These are phyloP conservation scores for Henicopernis longicauda DNA, from an alignment of 2,113 vertebrate genomes.

Conservation along the genomic window DNA sequence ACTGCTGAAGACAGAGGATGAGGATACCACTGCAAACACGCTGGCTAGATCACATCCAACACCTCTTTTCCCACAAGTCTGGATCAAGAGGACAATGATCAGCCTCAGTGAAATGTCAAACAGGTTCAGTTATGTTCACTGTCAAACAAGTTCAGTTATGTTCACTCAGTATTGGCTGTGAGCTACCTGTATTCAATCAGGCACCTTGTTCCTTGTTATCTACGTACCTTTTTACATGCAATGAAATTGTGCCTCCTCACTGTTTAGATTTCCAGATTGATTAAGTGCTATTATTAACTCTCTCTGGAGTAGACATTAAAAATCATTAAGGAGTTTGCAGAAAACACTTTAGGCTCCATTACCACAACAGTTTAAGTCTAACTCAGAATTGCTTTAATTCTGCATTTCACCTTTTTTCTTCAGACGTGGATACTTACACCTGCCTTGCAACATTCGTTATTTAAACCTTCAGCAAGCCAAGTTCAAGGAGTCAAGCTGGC, in stretches of 20 bases:
- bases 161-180: not conserved
- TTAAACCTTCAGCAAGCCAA: not conserved
- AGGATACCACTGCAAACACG: not conserved
- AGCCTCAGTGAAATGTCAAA: not conserved
- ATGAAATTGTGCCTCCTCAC: not conserved
- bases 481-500: not conserved
- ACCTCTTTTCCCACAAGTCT: not conserved
- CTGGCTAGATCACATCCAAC: too few species aligned
- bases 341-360: not conserved
- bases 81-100: rapidly evolving
- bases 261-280: not conserved
- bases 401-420: not conserved
- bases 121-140: not conserved
- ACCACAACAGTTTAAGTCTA: not conserved
- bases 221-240: not conserved
- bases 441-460: not conserved
- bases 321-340: not conserved
- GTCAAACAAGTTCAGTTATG: not conserved
- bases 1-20: not conserved
- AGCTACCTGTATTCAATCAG: not conserved
- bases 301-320: not conserved
- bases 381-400: not conserved
- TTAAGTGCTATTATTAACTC: not conserved
- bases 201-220: not conserved
- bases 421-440: not conserved